These are phyloP conservation scores for Ladona fulva DNA, from an alignment of 1,140 invertebrate genomes.

Conservation along the genomic window DNA sequence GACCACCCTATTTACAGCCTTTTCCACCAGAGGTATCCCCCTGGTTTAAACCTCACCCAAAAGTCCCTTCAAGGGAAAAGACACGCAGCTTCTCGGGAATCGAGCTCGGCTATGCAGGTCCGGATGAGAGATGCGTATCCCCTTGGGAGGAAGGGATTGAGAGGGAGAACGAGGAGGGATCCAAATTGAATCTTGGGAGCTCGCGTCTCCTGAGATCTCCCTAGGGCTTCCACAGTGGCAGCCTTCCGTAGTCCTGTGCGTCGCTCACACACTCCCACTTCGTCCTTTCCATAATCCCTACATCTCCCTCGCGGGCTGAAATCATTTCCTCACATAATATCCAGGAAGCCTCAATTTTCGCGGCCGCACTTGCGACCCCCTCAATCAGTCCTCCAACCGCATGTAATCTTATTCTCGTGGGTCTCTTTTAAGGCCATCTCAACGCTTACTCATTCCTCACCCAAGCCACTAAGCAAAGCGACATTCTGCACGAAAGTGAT, in stretches of 20 bases:
- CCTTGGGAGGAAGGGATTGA: not conserved
- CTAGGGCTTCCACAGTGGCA: not conserved
- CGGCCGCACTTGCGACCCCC: not conserved
- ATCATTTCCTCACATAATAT: constrained; percentile 10
- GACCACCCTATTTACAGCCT: no score
- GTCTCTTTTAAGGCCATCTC: no score
- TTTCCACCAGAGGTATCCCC: no score
- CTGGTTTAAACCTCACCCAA: no score
- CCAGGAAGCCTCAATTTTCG: not conserved
- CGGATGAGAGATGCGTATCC: not conserved
- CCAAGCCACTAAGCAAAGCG: no score
- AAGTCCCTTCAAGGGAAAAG: no score
- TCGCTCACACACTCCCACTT: not conserved
- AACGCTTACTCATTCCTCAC: no score
- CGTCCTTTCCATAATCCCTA: not conserved
- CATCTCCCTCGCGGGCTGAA: not conserved
- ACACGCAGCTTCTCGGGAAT: not conserved
- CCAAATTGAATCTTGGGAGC: constrained; percentile 4
- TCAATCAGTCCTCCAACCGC: no score
- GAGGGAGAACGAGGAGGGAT: not conserved
- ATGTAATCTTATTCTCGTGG: no score
- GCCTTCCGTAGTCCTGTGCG: not conserved
- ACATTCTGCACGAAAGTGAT: no score
- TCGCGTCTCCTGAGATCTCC: not conserved
- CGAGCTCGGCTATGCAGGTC: not conserved